phyloP scores from a whole-genome alignment of 2,797 vertebrate species.

The Rhodeus uyekii region DNA sequence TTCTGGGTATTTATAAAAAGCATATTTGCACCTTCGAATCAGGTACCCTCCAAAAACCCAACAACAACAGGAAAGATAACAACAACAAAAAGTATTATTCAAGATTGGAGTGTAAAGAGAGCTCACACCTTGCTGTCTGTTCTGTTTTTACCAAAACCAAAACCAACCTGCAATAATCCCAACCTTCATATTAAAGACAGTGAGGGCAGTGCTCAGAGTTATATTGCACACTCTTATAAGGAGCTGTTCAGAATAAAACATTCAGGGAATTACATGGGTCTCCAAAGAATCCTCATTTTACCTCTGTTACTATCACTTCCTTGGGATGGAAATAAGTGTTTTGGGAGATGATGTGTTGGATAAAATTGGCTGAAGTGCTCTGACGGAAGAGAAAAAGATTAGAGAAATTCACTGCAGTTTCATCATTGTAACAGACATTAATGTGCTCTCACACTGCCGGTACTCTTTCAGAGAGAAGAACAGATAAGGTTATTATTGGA shows the following conservation, averaged over 20 bases:
- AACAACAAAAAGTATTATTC: not conserved
- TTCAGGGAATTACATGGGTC: slow-evolving; percentile 19
- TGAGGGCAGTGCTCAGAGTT: not conserved
- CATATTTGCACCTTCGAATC: slow-evolving; percentile 44
- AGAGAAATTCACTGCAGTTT: not conserved
- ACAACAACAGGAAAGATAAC: slow-evolving; percentile 33
- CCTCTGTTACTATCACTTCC: slow-evolving; percentile 45
- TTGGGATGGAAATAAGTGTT: slow-evolving; percentile 39
- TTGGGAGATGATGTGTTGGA: slow-evolving; percentile 37
- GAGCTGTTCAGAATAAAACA: slow-evolving; percentile 35
- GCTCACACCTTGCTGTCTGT: not conserved
- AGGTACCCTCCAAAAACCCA: slow-evolving; percentile 29
- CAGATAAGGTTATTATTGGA: slow-evolving; percentile 1
- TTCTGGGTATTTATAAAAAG: slow-evolving; percentile 54
- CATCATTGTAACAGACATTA: slow-evolving; percentile 4
- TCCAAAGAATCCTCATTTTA: slow-evolving; percentile 32
- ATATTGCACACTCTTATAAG: not conserved
- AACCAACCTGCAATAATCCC: not conserved
- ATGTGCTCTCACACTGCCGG: slow-evolving; percentile 1
- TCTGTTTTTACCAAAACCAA: not conserved
- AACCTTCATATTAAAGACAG: not conserved
- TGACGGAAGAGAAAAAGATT: slow-evolving; percentile 12
- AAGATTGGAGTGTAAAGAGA: not conserved
- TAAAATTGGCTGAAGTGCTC: slow-evolving; percentile 1
- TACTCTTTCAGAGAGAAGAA: slow-evolving; percentile 2